Evolutionary conservation across 1,140 invertebrate species (phyloP), one percentile per base, ranked within the genome.

Genomic region (Xylocopa sonorina): DNA sequence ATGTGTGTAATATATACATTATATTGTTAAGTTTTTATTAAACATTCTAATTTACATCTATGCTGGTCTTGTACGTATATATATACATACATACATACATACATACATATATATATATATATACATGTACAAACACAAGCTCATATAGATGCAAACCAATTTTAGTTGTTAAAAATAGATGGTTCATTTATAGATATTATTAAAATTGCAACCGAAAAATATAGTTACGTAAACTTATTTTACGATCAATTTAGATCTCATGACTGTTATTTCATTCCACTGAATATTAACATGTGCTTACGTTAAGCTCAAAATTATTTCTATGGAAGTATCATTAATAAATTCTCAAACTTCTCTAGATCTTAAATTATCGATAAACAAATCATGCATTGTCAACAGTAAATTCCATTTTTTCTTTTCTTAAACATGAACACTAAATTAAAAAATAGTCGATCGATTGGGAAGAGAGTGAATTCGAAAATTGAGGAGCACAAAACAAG

Each of bases 201-300:
- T 69, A 21, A 27, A 34, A 43, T 24, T 50, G 14, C 9, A 3
- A n/a, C 41, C 16, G 55, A 24, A 29, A n/a, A 38, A 38, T 29
- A 43, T 48, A n/a, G 4, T 51, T 27, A 57, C 16, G 27, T 1
- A 57, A 57, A 67, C 27, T 41, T 48, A 48, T 46, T 68, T 18
- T n/a, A n/a, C n/a, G n/a, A n/a, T 10, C 16, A 21, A 68, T 27
- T 29, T 12, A 29, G 27, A 5, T 55, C 38, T 32, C n/a, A 2
- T 21, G 3, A 34, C 51, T 66, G 32, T 67, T 68, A 10, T 32
- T 34, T 38, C 4, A 34, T 68, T 58, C 6, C 18, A 2, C 29
- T 24, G 16, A 71, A 73, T 18, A 73, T 57, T 48, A 74, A 48
- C 69, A 64, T 48, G 43, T 64, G 62, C 16, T 79, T 34, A 63